Evolutionary conservation across 2,888 invertebrate genomes (phyloP).

Genomic region (Lamellibrachia columna): DNA sequence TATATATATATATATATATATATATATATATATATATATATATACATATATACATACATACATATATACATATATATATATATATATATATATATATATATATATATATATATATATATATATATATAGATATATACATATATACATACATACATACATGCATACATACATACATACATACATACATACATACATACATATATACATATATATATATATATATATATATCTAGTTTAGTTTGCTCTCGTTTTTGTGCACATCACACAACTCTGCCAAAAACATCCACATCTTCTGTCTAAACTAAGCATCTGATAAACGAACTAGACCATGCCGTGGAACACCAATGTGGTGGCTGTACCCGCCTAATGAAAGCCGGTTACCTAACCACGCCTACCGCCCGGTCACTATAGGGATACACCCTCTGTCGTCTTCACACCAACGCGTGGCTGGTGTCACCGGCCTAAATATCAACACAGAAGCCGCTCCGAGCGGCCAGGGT

Average conservation of each 20-base stretch:
- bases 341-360: not conserved
- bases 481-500: not conserved
- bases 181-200: no score
- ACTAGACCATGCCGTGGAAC: not conserved
- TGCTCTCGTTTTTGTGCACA: not conserved
- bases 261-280: not conserved
- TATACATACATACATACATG: no score
- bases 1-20: no score
- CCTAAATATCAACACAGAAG: not conserved
- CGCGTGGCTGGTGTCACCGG: not conserved
- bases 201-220: no score
- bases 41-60: no score
- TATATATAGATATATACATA: no score
- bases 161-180: no score
- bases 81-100: no score
- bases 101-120: no score
- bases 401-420: not conserved
- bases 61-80: no score
- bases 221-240: not conserved
- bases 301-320: not conserved
- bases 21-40: no score
- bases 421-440: not conserved
- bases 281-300: not conserved
- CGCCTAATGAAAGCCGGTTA: slow-evolving; percentile 1
- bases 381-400: not conserved